phyloP scores from a whole-genome alignment of 2,888 invertebrate genomes.

The Metacarcinus magister region DNA sequence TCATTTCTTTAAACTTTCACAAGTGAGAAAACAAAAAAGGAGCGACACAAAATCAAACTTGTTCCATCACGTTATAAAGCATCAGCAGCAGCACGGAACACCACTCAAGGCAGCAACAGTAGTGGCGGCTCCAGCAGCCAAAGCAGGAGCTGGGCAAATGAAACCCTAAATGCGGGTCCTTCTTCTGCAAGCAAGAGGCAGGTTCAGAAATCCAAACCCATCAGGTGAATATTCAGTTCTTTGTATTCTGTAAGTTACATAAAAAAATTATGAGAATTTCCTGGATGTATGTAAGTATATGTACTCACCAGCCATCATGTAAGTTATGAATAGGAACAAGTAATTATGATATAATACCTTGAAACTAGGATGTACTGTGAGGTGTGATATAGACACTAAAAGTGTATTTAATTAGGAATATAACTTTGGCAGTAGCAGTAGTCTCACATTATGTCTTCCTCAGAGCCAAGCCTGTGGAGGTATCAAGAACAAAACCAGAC shows the following conservation, averaged over 20 bases:
- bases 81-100: background rate
- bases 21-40: background rate
- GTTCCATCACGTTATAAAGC: background rate
- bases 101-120: background rate
- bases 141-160: slow-evolving; percentile 32
- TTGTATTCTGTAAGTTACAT: too few relatives aligned
- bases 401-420: background rate
- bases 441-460: background rate
- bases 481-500: slow-evolving; percentile 7
- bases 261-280: too few relatives aligned
- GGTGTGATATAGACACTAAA: background rate
- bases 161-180: background rate
- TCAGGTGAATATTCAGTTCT: background rate
- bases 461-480: background rate
- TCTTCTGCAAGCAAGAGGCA: background rate
- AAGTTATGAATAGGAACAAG: background rate
- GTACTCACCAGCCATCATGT: background rate
- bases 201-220: background rate
- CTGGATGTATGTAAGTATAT: background rate
- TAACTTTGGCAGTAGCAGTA: background rate
- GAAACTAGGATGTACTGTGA: background rate
- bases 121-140: background rate
- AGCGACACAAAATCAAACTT: background rate
- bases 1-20: background rate
- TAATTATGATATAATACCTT: background rate